phyloP scores from a whole-genome alignment of 2,797 vertebrate species.

The Amniataba percoides region DNA sequence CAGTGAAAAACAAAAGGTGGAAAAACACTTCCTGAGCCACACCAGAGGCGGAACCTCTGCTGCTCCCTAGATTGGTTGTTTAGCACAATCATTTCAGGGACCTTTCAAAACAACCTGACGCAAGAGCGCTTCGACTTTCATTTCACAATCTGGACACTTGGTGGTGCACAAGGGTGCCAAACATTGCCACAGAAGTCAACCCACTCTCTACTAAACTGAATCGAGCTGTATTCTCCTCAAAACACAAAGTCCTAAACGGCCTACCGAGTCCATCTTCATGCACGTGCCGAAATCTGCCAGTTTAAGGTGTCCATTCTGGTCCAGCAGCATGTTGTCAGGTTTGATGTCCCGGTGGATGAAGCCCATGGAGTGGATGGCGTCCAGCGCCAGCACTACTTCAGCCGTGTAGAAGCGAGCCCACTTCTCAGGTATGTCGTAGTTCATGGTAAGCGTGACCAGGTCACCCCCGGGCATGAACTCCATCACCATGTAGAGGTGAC shows the following conservation, averaged over 20 bases:
- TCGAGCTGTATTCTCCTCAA: not conserved
- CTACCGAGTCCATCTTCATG: conserved; percentile 98
- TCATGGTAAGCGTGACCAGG: conserved; percentile 97
- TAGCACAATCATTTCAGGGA: conserved; percentile 31
- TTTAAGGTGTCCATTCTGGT: conserved; percentile 94
- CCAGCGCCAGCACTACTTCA: conserved; percentile 94
- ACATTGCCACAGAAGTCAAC: not conserved
- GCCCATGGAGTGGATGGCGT: conserved; percentile 97
- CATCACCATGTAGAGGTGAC: conserved; percentile 98
- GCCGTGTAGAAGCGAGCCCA: conserved; percentile 98
- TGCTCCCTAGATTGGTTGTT: conserved; percentile 29
- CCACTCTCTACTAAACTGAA: not conserved
- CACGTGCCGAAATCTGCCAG: conserved; percentile 98
- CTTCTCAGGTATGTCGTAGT: conserved; percentile 96
- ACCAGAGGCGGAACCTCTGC: conserved; percentile 33
- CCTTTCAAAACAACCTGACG: conserved; percentile 57
- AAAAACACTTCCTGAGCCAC: conserved; percentile 52
- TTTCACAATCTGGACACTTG: conserved; percentile 68
- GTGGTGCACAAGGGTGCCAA: conserved; percentile 58
- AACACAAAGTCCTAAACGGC: conserved; percentile 47
- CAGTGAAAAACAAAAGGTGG: conserved; percentile 59
- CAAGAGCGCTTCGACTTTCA: conserved; percentile 24
- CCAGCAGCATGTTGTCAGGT: conserved; percentile 98
- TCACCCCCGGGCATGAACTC: conserved; percentile 99
- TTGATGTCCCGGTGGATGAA: conserved; percentile 98